Percentiles rank a stretch among this genome's conserved stretches.
These are phyloP conservation scores for Leptobrachium leishanense DNA, from an alignment of 2,113 vertebrate species.

Conservation along the genomic window DNA sequence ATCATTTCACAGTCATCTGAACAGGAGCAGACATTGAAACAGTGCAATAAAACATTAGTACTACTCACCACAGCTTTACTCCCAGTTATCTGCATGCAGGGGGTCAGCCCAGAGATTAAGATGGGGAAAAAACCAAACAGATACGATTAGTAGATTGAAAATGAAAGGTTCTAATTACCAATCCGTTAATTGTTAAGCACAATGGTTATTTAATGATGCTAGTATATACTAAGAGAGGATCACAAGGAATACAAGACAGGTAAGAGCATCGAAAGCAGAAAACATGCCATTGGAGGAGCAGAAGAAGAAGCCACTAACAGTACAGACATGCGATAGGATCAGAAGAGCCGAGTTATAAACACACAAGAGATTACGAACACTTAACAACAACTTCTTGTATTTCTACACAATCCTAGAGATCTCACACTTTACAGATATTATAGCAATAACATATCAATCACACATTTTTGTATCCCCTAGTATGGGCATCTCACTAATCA, in stretches of 20 bases:
- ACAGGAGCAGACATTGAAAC: no score
- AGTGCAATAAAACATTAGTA: slow-evolving; percentile 14
- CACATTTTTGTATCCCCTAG: no score
- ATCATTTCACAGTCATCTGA: no score
- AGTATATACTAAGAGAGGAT: slow-evolving; percentile 40
- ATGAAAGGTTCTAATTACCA: slow-evolving; percentile 55
- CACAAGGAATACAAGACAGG: slow-evolving; percentile 11
- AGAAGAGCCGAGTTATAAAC: neutral
- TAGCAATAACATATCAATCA: no score
- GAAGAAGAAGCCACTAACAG: neutral
- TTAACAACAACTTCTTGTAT: no score
- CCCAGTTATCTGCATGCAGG: slow-evolving; percentile 98
- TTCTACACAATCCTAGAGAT: no score
- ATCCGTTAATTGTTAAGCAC: slow-evolving; percentile 71
- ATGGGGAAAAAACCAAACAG: slow-evolving; percentile 83
- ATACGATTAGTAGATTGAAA: slow-evolving; percentile 82
- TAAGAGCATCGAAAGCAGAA: neutral
- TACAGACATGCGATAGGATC: neutral
- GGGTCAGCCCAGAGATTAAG: slow-evolving; percentile 88
- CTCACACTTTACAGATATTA: no score
- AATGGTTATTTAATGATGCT: slow-evolving; percentile 29
- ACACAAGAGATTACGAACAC: no score
- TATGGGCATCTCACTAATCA: no score
- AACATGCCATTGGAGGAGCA: neutral
- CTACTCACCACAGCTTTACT: slow-evolving; percentile 98